Evolutionary conservation across 2,888 invertebrate genomes (phyloP), one percentile per base, ranked within the genome.

Genomic region (Scaptomyza tumidula): DNA sequence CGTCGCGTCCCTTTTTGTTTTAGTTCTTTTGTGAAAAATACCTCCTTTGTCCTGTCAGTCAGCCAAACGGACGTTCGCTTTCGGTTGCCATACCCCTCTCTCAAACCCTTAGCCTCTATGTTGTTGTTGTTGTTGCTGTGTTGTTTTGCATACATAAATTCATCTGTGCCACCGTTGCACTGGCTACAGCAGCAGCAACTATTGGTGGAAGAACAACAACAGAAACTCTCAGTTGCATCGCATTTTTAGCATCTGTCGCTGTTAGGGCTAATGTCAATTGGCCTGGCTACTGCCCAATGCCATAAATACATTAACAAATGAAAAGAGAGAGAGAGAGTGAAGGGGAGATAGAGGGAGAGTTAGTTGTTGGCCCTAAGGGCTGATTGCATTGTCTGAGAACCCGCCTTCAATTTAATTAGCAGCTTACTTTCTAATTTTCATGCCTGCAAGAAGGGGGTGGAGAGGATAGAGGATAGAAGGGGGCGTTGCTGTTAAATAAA

Each of bases 71-170:
- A 69, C 63, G 80, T 39, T 68, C 55, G 81, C 81, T 87, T 85
- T 89, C 86, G 71, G 83, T 88, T 83, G 75, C 79, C 50, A 3
- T 39, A n/a, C 43, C 33, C 6, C 7, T 19, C 29, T n/a, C 4
- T 13, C 7, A 27, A 5, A 10, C 41, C 41, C 16, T 41, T 50
- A 24, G 4, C 50, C 0, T n/a, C 11, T 24, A 10, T 71, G 68
- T 39, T 31, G 9, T 31, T 10, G 10, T 33, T 37, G 13, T n/a
- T 50, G 19, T 35, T 35, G 81, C 88, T 80, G 81, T 79, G 82
- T 75, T 90, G 86, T 80, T 90, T 90, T 90, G 90, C 90, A 90
- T 90, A 90, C 90, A 90, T 90, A 91, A 90, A 90, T 90, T 90
- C 90, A 90, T 90, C 90, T 91, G 84, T 86, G 81, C 78, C 80